phyloP scores from a whole-genome alignment of 2,797 vertebrate species.

The Rousettus madagascariensis region DNA sequence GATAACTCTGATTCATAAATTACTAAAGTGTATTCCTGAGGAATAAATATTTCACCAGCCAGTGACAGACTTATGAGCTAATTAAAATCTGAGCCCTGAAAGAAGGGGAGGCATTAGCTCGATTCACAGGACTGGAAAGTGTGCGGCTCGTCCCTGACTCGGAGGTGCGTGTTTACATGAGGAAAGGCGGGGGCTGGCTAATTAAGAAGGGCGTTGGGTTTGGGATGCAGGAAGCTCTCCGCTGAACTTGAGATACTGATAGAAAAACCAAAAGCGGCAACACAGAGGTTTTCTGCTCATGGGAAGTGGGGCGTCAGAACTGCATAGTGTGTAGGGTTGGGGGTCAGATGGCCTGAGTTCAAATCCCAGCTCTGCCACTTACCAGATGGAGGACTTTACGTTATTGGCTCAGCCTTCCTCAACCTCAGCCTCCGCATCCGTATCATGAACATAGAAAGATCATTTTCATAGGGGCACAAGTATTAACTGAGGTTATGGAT shows the following conservation, averaged over 20 bases:
- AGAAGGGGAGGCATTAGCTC: slow-evolving; percentile 61
- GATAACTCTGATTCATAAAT: slow-evolving; percentile 70
- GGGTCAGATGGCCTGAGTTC: not conserved
- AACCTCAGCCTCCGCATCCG: not conserved
- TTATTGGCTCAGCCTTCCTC: not conserved
- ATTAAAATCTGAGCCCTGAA: slow-evolving; percentile 76
- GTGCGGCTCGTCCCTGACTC: not conserved
- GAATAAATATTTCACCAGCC: slow-evolving; percentile 81
- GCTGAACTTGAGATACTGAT: not conserved
- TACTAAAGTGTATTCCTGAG: slow-evolving; percentile 72
- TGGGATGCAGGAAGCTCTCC: not conserved
- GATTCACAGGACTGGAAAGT: not conserved
- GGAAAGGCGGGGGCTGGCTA: slow-evolving; percentile 48
- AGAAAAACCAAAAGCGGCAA: not conserved
- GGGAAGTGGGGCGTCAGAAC: not conserved
- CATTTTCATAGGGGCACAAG: fast-evolving
- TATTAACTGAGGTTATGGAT: not conserved
- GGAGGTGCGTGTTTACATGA: not conserved
- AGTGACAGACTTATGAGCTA: slow-evolving; percentile 77
- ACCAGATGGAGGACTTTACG: not conserved
- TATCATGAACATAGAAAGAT: too few species aligned
- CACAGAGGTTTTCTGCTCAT: not conserved
- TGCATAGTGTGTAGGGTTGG: fast-evolving
- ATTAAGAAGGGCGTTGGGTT: slow-evolving; percentile 10
- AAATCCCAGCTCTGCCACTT: not conserved